Conservation (phyloP, 1,140 invertebrate species). For the Heliconius hewitsoni region DNA sequence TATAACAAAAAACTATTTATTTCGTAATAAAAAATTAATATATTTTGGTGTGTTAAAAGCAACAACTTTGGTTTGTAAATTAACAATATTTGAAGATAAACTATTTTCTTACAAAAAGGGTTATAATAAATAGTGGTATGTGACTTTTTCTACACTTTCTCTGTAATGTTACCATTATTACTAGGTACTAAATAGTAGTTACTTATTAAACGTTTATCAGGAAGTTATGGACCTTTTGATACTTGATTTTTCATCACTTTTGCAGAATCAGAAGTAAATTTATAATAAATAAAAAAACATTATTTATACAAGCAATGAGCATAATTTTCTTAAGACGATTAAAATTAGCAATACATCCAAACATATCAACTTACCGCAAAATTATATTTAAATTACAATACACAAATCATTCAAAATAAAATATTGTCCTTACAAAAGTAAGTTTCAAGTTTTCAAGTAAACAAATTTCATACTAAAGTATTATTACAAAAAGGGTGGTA, state of each 20-base stretch:
- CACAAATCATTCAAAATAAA: background rate
- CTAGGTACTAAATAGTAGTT: no score
- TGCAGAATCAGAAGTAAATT: background rate
- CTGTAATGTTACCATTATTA: no score
- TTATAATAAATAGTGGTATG: no score
- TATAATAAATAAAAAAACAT: background rate
- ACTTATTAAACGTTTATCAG: background rate
- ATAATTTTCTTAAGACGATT: slow-evolving; percentile 11
- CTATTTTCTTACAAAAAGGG: no score
- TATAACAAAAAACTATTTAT: background rate
- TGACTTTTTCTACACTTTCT: no score
- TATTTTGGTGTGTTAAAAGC: no score
- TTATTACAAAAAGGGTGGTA: slow-evolving; percentile 28
- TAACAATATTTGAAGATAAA: no score
- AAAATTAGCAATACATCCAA: slow-evolving; percentile 1
- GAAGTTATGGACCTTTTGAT: background rate
- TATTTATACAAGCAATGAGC: background rate
- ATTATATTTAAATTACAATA: background rate
- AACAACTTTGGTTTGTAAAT: background rate
- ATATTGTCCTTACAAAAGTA: background rate
- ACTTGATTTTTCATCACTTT: background rate
- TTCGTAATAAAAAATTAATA: background rate
- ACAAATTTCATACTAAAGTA: no score
- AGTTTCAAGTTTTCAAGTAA: no score
- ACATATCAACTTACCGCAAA: background rate